phyloP scores from a whole-genome alignment of 1,140 invertebrate species.

The Proales similis region DNA sequence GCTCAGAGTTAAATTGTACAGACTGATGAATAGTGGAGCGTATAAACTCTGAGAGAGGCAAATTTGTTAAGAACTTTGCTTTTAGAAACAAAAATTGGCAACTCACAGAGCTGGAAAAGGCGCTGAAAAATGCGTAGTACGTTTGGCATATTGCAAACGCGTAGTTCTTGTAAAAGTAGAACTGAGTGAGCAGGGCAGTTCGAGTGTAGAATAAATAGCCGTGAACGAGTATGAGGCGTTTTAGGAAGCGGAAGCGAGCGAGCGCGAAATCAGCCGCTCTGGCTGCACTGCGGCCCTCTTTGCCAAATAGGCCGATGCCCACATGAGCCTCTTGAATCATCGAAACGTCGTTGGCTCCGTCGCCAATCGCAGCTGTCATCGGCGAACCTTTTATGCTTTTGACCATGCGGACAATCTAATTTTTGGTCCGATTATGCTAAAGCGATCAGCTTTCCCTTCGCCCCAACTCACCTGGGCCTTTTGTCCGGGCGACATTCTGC shows the following conservation, averaged over 20 bases:
- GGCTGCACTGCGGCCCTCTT: conserved; percentile 89
- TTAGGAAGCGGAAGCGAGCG: conserved; percentile 77
- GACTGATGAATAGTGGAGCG: conserved; percentile 47
- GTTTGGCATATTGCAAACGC: conserved; percentile 36
- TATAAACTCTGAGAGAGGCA: conserved; percentile 48
- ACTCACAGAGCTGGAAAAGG: conserved; percentile 25
- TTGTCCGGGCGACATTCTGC: conserved; percentile 84
- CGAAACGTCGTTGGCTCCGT: conserved; percentile 72
- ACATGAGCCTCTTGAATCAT: conserved; percentile 74
- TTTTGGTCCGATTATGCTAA: conserved; percentile 64
- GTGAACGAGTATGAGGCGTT: conserved; percentile 79
- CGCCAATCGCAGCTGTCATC: conserved; percentile 63
- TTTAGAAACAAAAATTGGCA: conserved; percentile 43
- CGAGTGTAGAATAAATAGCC: conserved; percentile 86
- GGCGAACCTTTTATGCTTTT: conserved; percentile 92
- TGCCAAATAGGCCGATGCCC: conserved; percentile 81
- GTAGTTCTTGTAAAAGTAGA: conserved; percentile 75
- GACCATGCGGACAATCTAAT: conserved; percentile 45
- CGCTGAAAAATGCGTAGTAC: conserved; percentile 31
- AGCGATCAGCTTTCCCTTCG: not conserved
- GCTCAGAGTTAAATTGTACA: conserved; percentile 51
- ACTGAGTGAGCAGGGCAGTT: conserved; percentile 79
- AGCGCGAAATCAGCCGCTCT: conserved; percentile 96
- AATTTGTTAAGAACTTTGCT: conserved; percentile 45
- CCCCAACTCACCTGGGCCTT: conserved; percentile 67